Percentiles rank a stretch among this genome's conserved stretches.
These are phyloP conservation scores for Phylloscopus trochilus DNA, from an alignment of 2,113 vertebrate species.

Conservation along the genomic window DNA sequence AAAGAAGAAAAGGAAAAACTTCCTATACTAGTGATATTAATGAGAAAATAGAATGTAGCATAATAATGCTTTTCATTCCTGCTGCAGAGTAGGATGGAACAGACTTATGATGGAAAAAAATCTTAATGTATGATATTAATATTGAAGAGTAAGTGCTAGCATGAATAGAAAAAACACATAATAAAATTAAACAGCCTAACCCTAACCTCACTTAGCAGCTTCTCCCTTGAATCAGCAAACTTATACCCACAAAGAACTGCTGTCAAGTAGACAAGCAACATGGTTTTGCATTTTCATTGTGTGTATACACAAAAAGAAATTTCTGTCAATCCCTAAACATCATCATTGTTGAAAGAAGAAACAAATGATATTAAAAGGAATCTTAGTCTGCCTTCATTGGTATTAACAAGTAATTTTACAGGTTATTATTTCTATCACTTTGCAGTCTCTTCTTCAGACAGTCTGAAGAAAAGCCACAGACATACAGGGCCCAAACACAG, in stretches of 20 bases:
- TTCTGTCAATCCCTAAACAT: background rate
- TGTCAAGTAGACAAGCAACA: background rate
- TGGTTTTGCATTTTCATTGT: background rate
- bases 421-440: background rate
- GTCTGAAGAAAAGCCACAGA: background rate
- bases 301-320: background rate
- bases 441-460: background rate
- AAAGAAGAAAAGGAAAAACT: background rate
- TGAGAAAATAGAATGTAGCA: background rate
- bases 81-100: background rate
- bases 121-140: background rate
- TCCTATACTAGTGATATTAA: background rate
- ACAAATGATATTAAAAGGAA: background rate
- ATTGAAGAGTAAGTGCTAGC: background rate
- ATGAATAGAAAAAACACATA: background rate
- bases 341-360: background rate
- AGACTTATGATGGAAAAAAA: background rate
- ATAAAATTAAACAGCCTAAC: background rate
- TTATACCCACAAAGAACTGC: background rate
- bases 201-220: background rate
- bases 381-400: background rate
- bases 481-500: accelerated
- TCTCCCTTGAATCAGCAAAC: background rate
- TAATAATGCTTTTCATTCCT: background rate
- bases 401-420: background rate